Base-by-base conservation (phyloP, 2,797 vertebrate genomes). In the Silurus lanzhouensis region DNA sequence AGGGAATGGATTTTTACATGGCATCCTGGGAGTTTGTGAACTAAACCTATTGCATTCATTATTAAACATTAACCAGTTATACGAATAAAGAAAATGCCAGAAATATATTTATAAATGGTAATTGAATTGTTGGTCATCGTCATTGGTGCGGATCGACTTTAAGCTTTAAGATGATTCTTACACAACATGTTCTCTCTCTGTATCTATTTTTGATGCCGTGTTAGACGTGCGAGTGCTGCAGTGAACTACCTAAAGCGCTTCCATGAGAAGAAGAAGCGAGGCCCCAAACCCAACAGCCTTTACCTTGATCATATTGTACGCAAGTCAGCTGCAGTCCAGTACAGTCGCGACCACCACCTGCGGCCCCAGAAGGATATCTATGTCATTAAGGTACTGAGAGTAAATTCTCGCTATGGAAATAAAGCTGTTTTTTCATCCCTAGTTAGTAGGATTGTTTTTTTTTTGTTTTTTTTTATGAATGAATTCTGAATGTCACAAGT, bases 211-310 rank as follows among this genome's bases (percentile, higher is more conserved):
- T 66, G 13, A 10, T 68, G 31, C 25, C 38, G 6, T 75, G 6
- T 60, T 92, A 99, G 98, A 84, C 96, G 96, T 84, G 98, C 98
- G 6, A 99, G 98, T 92, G 97, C 96, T 3, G 97, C 98, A 0
- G 95, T 99, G 71, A 99, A 98, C 93, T 97, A 97, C 91, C 94
- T 99, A 90, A 99, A 99, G 91, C 96, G 96, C 85, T 99, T 99
- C 91, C 98, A 99, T 0, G 98, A 99, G 93, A 99, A 97, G 95
- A 99, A 99, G 94, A 99, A 98, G 93, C 96, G 95, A 90, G 98
- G 98, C 66, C 94, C 96, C 89, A 99, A 97, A 90, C 97, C 98
- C 31, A 94, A 96, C 89, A 99, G 98, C 90, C 97, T 99, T 55
- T 99, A 99, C 90, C 94, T 99, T 93, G 98, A 99, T 93, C 97